A percentile compares a stretch with the other conserved stretches of the same genome.
Evolutionary conservation across 2,888 invertebrate species (phyloP).

Genomic region (Ennomos quercinarius): DNA sequence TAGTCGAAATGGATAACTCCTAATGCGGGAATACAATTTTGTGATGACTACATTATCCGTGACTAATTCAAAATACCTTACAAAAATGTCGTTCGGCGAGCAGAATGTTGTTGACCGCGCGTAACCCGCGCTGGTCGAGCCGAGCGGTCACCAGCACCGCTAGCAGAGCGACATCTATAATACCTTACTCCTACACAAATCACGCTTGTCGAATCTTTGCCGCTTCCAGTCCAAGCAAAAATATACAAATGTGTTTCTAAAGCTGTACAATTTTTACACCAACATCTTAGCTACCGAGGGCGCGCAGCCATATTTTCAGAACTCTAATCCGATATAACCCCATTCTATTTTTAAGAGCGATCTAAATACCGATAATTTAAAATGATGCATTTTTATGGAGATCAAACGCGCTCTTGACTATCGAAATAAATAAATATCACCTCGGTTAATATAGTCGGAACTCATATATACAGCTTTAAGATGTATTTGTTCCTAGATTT

Average conservation of each 20-base stretch:
- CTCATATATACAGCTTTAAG: too few relatives aligned
- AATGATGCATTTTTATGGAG: too few relatives aligned
- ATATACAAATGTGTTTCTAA: conserved; percentile 79
- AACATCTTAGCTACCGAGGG: conserved; percentile 54
- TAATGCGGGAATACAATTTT: conserved; percentile 74
- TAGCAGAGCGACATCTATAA: conserved; percentile 51
- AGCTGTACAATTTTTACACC: conserved; percentile 82
- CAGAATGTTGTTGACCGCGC: conserved; percentile 12
- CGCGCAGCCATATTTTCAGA: conserved; percentile 43
- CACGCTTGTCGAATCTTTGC: conserved; percentile 66
- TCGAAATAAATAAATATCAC: too few relatives aligned
- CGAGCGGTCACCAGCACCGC: conserved; percentile 36
- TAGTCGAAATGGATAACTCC: conserved; percentile 71
- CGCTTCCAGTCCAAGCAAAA: conserved; percentile 75
- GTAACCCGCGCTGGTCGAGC: background rate
- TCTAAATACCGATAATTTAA: too few relatives aligned
- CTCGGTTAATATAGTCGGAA: too few relatives aligned
- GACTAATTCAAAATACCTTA: conserved; percentile 74
- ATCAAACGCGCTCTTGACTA: too few relatives aligned
- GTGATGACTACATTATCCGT: conserved; percentile 78
- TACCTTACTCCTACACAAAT: conserved; percentile 66
- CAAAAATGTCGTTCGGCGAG: conserved; percentile 54
- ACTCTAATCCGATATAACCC: conserved; percentile 11
- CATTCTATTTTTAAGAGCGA: too few relatives aligned
- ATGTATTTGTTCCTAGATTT: too few relatives aligned